phyloP scores from a whole-genome alignment of 1,140 invertebrate genomes.

The Drosophila ananassae region DNA sequence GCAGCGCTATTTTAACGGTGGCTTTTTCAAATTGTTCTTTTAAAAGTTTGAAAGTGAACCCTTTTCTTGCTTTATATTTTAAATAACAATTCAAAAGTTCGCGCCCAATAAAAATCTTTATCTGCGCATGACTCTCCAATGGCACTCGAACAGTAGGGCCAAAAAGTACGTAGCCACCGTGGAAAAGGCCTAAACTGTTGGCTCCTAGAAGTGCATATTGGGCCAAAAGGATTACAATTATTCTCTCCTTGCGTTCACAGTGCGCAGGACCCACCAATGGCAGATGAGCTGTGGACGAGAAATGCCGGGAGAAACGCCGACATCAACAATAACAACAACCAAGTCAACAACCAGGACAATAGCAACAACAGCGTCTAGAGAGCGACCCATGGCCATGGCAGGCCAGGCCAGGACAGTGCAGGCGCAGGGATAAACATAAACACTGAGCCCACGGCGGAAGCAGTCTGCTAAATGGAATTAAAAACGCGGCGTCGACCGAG shows the following conservation, averaged over 20 bases:
- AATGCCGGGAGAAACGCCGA: conserved; percentile 71
- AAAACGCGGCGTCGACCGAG: conserved; percentile 48
- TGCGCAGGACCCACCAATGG: conserved; percentile 67
- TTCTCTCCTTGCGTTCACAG: conserved; percentile 15
- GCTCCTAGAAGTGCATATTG: conserved; percentile 9
- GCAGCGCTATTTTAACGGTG: too few relatives aligned
- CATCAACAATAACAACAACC: conserved; percentile 58
- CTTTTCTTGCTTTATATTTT: neutral
- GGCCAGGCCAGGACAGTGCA: conserved; percentile 33
- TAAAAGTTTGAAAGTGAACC: neutral
- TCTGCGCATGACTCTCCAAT: conserved; percentile 14
- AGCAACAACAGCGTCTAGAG: conserved; percentile 5
- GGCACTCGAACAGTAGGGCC: conserved; percentile 2
- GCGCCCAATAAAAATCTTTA: neutral
- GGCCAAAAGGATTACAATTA: neutral
- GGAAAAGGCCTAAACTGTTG: neutral
- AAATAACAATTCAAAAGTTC: conserved; percentile 6
- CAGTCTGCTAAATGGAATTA: conserved; percentile 67
- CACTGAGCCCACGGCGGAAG: conserved; percentile 65
- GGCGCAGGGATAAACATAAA: conserved; percentile 77
- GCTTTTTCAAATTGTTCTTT: neutral
- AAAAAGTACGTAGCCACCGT: neutral
- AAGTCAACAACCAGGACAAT: conserved; percentile 3
- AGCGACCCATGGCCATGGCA: conserved; percentile 12
- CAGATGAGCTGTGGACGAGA: conserved; percentile 13